Conservation (phyloP, 2,888 invertebrate species). For the Xiphydria camelus region DNA sequence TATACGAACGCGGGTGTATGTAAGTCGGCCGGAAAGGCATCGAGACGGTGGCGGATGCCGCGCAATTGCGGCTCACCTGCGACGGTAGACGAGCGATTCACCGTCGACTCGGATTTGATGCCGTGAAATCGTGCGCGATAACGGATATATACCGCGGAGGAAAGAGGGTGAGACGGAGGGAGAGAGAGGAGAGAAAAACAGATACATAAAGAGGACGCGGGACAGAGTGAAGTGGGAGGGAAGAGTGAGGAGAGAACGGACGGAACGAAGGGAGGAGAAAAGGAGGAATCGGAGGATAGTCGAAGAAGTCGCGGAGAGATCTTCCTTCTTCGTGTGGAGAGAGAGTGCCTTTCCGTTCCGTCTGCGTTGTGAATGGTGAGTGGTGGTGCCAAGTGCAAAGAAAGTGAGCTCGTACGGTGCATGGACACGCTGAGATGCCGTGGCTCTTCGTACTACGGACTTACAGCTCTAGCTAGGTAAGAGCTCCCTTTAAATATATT, state of each 20-base stretch:
- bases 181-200: background rate
- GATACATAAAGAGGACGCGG: background rate
- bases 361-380: slow-evolving; percentile 36
- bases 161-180: background rate
- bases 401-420: slow-evolving; percentile 42
- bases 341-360: no score
- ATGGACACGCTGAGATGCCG: slow-evolving; percentile 53
- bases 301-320: no score
- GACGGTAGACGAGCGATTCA: no score
- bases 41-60: no score
- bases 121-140: no score
- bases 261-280: no score
- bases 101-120: no score
- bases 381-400: slow-evolving; percentile 33
- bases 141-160: no score
- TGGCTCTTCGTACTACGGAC: slow-evolving; percentile 50
- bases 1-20: background rate
- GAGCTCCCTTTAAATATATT: slow-evolving; percentile 14
- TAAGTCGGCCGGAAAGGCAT: no score
- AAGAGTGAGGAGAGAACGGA: background rate
- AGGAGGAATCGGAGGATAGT: no score
- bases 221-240: background rate
- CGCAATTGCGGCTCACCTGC: no score
- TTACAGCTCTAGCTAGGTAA: slow-evolving; percentile 55
- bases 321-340: no score